Conservation (phyloP, 2,888 invertebrate species). For the Drosophila mimica region DNA sequence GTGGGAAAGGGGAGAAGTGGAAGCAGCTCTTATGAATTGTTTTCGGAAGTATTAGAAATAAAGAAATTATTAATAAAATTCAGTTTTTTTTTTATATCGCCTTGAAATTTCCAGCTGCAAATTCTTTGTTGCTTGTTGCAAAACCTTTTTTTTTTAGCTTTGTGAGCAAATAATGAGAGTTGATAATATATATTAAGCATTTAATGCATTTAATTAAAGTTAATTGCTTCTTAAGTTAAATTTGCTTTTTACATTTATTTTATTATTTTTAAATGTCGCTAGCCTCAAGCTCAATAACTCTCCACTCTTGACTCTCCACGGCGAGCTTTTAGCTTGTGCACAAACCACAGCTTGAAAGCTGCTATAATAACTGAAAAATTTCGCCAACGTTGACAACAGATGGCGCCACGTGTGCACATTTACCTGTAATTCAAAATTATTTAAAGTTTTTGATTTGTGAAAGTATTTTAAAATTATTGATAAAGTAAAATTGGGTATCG, state of each 20-base stretch:
- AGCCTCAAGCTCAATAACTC: slow-evolving; percentile 5
- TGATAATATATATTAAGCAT: neutral
- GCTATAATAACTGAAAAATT: slow-evolving; percentile 24
- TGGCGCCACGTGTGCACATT: slow-evolving; percentile 15
- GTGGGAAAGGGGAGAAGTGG: fast-evolving
- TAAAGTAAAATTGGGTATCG: neutral
- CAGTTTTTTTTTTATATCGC: too few species aligned
- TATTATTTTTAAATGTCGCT: neutral
- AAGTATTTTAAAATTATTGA: neutral
- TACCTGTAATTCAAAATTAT: too few species aligned
- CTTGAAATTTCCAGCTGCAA: too few species aligned
- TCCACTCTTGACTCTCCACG: slow-evolving; percentile 10
- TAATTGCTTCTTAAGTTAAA: neutral
- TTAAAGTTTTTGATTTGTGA: neutral
- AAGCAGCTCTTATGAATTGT: neutral
- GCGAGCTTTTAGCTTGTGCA: neutral
- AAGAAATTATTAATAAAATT: too few species aligned
- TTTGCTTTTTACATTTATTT: too few species aligned
- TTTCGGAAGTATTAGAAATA: neutral
- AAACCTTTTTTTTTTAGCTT: too few species aligned
- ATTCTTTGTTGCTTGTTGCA: too few species aligned
- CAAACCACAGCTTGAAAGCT: slow-evolving; percentile 36
- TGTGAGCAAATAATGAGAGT: neutral
- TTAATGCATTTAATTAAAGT: neutral
- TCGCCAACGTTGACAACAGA: slow-evolving; percentile 8